These are phyloP conservation scores for Chelonoidis abingdonii DNA, from an alignment of 2,113 vertebrate species.

Conservation along the genomic window DNA sequence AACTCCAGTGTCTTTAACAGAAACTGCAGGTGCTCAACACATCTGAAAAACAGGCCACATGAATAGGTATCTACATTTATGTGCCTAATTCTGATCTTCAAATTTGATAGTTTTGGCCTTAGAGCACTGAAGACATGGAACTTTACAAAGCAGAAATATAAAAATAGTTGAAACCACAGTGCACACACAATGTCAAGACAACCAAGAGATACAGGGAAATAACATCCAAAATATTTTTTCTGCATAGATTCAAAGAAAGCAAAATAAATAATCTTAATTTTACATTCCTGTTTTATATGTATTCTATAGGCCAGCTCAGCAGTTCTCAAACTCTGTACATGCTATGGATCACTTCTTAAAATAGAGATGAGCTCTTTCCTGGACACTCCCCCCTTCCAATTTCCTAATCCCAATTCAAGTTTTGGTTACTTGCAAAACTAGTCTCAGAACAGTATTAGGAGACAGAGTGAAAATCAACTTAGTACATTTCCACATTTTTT, in stretches of 20 bases:
- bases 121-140: fast-evolving
- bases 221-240: background rate
- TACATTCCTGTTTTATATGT: fast-evolving
- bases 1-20: background rate
- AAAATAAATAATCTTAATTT: background rate
- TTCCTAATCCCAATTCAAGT: background rate
- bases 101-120: fast-evolving
- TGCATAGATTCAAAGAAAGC: background rate
- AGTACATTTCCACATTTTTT: background rate
- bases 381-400: background rate
- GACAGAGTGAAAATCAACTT: background rate
- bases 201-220: background rate
- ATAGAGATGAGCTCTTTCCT: background rate
- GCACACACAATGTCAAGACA: background rate
- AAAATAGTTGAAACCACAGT: background rate
- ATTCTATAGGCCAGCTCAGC: background rate
- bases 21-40: background rate
- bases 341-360: background rate
- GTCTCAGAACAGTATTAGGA: background rate
- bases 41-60: fast-evolving
- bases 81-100: background rate
- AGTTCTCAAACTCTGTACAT: background rate
- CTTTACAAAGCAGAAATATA: background rate
- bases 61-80: background rate
- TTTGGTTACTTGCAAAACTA: background rate